Evolutionary conservation across 2,797 vertebrate species (phyloP), one percentile per base, ranked within the genome.

Genomic region (Argentina silus): DNA sequence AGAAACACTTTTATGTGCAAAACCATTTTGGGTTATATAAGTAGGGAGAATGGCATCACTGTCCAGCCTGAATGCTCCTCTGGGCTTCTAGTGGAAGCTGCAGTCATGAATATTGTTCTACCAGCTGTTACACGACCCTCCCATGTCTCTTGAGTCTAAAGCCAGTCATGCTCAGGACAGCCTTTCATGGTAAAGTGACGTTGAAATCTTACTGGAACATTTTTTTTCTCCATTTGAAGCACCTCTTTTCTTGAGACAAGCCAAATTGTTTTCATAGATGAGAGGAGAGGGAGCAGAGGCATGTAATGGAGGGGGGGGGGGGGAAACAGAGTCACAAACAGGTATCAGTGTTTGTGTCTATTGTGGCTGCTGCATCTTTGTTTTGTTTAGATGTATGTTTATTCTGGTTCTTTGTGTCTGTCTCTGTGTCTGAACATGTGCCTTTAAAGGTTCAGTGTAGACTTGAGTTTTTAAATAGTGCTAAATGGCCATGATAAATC

Each of bases 221-320:
- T 85, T 86, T 84, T 76, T 67, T 76, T 66, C 78, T 67, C 19
- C 21, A 78, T n/a, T n/a, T n/a, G n/a, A n/a, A n/a, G n/a, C n/a
- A 42, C 55, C 69, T 42, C 69, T 55, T 56, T 56, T 69, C 72
- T 65, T 79, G 81, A 88, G 78, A 85, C 74, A 69, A 86, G 45
- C 73, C 74, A 61, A 79, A 84, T 64, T 71, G 62, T 81, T 87
- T 89, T 87, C 79, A 85, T 78, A 86, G 86, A 76, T 87, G 81
- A 87, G 75, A 78, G 74, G 50, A 67, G 76, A 48, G 45, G 81
- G 15, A 76, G 71, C 72, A 67, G 66, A 77, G 67, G 80, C 72
- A 43, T 23, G 57, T 86, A 82, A 87, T 83, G 71, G 85, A 86
- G n/a, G n/a, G n/a, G n/a, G n/a, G n/a, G n/a, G n/a, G n/a, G n/a